phyloP scores from a whole-genome alignment of 2,797 vertebrate genomes.

The Lerista edwardsae region DNA sequence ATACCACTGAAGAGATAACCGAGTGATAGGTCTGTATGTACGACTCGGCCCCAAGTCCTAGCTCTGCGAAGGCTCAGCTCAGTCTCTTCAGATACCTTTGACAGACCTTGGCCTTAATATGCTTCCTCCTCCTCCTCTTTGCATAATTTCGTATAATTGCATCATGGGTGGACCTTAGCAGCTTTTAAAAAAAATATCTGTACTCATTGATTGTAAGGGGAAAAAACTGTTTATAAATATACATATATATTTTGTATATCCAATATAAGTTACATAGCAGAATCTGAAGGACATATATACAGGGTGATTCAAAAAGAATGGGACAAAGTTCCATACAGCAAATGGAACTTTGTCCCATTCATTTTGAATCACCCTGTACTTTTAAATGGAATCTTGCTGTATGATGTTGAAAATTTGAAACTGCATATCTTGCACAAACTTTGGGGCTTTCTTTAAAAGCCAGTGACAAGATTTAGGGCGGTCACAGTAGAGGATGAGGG shows the following conservation, averaged over 20 bases:
- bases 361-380: no score
- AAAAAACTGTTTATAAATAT: conserved; percentile 72
- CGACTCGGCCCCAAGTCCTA: neutral
- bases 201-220: conserved; percentile 71
- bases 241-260: conserved; percentile 80
- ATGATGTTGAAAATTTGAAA: conserved; percentile 59
- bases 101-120: conserved; percentile 52
- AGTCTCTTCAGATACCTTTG: conserved; percentile 28
- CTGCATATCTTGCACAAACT: conserved; percentile 54
- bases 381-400: conserved; percentile 70
- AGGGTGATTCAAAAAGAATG: no score
- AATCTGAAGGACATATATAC: conserved; percentile 60
- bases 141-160: conserved; percentile 56
- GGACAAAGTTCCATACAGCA: no score
- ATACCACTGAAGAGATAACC: neutral
- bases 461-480: conserved; percentile 40
- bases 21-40: neutral
- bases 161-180: conserved; percentile 41
- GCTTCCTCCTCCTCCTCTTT: conserved; percentile 63
- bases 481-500: conserved; percentile 10
- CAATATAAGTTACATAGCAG: conserved; percentile 68
- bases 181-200: conserved; percentile 75
- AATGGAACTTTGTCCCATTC: no score
- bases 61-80: neutral
- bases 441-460: conserved; percentile 73